Base-by-base conservation (phyloP, 23 tunicate genomes). In the Phallusia fumigata region DNA sequence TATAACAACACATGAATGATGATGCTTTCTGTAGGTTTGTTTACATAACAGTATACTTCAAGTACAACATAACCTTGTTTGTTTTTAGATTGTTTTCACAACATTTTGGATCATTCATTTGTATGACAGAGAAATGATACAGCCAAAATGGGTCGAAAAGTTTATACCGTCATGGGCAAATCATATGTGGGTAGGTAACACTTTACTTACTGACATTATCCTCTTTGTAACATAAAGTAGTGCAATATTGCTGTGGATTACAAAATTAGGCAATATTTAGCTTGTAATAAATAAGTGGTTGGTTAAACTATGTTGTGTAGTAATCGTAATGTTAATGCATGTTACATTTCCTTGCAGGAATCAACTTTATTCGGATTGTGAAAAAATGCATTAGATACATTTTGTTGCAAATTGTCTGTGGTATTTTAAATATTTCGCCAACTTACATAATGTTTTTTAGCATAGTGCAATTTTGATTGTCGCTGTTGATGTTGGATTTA, bases 61-160 rank as follows among this genome's bases (percentile, higher is more conserved):
- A n/a, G n/a, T n/a, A n/a, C n/a, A n/a, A n/a, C n/a, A n/a, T n/a
- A n/a, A n/a, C n/a, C n/a, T 40, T 40, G 47, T 3, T 40, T 40
- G 47, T 40, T 5, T 80, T 28, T 53, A 80, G 83, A 10, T 52
- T 44, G 86, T 87, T 18, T 76, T 87, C 76, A 44, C 74, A 21
- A 76, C 86, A n/a, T 87, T 87, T 64, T 87, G 91, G 91, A 77
- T 50, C 45, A 28, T 87, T 15, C 82, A 26, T 49, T 18, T 65
- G 11, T 65, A 82, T 12, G 86, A 87, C 31, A 52, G 86, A 45
- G 86, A 87, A 30, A n/a, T 87, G 86, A 76, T 87, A 35, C 76
- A 82, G 35, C 91, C 91, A 11, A 30, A 13, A 34, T 12, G 16
- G 13, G 32, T 87, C 22, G 91, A 87, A 76, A 47, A 87, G 36